Conservation (phyloP, 2,113 vertebrate genomes). For the Hypomesus transpacificus region DNA sequence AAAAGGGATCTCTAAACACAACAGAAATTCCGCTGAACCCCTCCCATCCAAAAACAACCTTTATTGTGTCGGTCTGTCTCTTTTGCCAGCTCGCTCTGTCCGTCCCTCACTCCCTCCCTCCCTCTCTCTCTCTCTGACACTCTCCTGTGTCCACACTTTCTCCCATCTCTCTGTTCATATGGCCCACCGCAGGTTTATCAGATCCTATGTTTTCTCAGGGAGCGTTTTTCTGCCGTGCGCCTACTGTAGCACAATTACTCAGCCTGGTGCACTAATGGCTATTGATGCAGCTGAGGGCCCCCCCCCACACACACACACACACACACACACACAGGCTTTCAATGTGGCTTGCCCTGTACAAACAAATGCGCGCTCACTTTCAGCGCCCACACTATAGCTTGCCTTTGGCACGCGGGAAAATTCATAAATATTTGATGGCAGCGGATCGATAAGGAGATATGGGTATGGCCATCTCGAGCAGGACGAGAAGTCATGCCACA, state of each 20-base stretch:
- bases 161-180: constrained; percentile 47
- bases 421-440: constrained; percentile 71
- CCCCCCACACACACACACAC: constrained; percentile 15
- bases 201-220: constrained; percentile 47
- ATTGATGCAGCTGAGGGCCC: constrained; percentile 63
- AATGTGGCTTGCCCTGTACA: background rate
- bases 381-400: background rate
- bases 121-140: constrained; percentile 26
- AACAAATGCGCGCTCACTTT: constrained; percentile 29
- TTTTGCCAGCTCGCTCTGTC: too few relatives aligned
- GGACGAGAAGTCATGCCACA: constrained; percentile 39
- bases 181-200: constrained; percentile 66
- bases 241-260: constrained; percentile 69
- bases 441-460: constrained; percentile 56
- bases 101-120: constrained; percentile 24
- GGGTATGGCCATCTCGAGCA: constrained; percentile 45
- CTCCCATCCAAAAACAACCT: background rate
- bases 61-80: too few relatives aligned
- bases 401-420: constrained; percentile 37
- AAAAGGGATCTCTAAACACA: background rate
- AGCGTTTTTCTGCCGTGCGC: constrained; percentile 52
- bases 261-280: constrained; percentile 70
- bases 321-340: background rate
- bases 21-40: too few relatives aligned
- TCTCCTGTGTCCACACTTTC: background rate